Percentiles rank a stretch among this genome's conserved stretches.
Evolutionary conservation across 2,888 invertebrate species (phyloP).

Genomic region (Eustalomyia histrio): DNA sequence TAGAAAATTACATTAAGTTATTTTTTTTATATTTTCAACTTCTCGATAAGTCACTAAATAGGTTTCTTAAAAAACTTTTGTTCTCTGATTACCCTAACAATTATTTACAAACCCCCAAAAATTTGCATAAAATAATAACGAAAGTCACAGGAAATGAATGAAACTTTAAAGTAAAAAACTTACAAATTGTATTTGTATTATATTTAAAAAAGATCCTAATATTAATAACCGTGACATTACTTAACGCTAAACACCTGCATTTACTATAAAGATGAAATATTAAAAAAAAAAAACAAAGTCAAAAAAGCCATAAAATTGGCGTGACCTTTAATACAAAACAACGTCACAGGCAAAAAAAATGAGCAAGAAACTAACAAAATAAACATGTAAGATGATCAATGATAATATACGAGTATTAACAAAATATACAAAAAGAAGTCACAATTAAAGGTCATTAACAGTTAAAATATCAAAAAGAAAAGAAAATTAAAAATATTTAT

Average conservation of each 20-base stretch:
- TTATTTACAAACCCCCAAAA: not conserved
- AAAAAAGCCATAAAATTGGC: constrained; percentile 66
- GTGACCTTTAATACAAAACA: constrained; percentile 63
- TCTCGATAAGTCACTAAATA: too few relatives aligned
- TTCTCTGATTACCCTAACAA: not conserved
- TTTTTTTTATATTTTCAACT: too few relatives aligned
- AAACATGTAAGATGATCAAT: constrained; percentile 51
- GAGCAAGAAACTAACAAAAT: constrained; percentile 44
- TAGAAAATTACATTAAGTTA: too few relatives aligned
- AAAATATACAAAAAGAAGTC: constrained; percentile 65
- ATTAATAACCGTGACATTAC: constrained; percentile 64
- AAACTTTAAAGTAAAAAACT: not conserved
- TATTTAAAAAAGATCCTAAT: not conserved
- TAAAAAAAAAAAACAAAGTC: constrained; percentile 17
- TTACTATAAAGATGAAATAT: constrained; percentile 46
- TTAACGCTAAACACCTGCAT: constrained; percentile 67
- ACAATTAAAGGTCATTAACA: constrained; percentile 72
- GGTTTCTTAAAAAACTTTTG: not conserved
- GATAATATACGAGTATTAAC: not conserved
- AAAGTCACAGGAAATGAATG: not conserved
- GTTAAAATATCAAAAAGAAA: constrained; percentile 38
- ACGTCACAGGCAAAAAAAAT: constrained; percentile 30
- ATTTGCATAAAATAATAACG: not conserved
- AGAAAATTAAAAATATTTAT: not conserved
- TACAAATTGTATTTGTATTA: too few relatives aligned